Evolutionary conservation across 2,888 invertebrate genomes (phyloP).

Genomic region (Petrophora chlorosata): DNA sequence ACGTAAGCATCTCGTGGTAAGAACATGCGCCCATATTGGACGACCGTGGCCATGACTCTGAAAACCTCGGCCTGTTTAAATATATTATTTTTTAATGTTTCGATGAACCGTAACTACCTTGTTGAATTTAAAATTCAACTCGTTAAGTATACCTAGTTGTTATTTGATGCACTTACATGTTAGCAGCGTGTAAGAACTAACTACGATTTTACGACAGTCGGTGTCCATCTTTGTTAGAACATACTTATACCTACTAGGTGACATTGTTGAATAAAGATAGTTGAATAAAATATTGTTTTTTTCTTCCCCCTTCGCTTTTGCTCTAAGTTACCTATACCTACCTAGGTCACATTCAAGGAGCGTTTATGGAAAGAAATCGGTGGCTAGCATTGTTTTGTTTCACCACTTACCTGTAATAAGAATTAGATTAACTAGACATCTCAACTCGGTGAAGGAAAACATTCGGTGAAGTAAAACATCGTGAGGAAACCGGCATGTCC

Average conservation of each 20-base stretch:
- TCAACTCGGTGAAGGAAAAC: no score
- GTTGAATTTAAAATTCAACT: constrained; percentile 18
- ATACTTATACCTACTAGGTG: constrained; percentile 27
- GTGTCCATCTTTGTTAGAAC: neutral
- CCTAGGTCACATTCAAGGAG: no score
- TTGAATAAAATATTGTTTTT: constrained; percentile 38
- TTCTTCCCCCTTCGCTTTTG: neutral
- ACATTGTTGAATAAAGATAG: constrained; percentile 61
- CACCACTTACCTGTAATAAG: no score
- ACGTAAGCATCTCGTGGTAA: no score
- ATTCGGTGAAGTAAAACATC: no score
- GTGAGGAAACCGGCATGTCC: no score
- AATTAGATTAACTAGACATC: no score
- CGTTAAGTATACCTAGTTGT: neutral
- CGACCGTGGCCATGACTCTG: constrained; percentile 2
- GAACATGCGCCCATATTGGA: no score
- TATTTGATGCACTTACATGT: constrained; percentile 13
- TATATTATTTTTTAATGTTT: neutral
- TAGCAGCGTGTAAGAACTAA: neutral
- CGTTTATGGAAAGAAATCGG: no score
- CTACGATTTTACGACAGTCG: no score
- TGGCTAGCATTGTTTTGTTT: no score
- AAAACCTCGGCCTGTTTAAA: neutral
- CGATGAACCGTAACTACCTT: neutral
- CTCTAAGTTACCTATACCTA: no score